phyloP scores from a whole-genome alignment of 2,888 invertebrate species.

The Protophormia terraenovae region DNA sequence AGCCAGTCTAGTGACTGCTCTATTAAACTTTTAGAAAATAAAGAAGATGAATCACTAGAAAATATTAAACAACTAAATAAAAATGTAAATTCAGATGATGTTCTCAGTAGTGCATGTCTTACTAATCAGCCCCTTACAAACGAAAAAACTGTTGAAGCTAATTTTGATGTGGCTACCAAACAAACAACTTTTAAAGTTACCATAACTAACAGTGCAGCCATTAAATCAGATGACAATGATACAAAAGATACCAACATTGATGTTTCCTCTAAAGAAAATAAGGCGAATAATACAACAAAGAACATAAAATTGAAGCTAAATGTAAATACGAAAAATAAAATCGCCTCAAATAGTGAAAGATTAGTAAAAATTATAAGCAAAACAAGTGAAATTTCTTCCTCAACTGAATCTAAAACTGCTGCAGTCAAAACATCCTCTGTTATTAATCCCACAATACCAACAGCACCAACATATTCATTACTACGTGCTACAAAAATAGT shows the following conservation, averaged over 20 bases:
- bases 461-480: slow-evolving; percentile 5
- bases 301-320: background rate
- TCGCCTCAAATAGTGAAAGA: background rate
- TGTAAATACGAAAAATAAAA: background rate
- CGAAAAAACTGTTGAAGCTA: slow-evolving; percentile 21
- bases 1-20: background rate
- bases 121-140: background rate
- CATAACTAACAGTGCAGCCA: slow-evolving; percentile 13
- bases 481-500: slow-evolving; percentile 74
- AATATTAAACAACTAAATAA: background rate
- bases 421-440: background rate
- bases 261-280: background rate
- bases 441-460: background rate
- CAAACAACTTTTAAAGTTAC: slow-evolving; percentile 44
- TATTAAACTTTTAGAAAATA: background rate
- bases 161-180: slow-evolving; percentile 27
- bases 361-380: background rate
- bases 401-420: background rate
- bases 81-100: background rate
- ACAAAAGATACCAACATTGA: background rate
- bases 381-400: background rate
- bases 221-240: background rate
- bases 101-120: background rate
- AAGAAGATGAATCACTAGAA: background rate
- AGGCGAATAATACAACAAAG: background rate